A percentile compares a stretch with the other conserved stretches of the same genome.
Conservation (phyloP, 2,113 vertebrate species). For the Xenopus tropicalis region UCB_Xtro_10.0 CM004451.2:33972001-33972500, state of each 20-base stretch:
- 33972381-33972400: conserved; percentile 29
- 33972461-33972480: too few species aligned
- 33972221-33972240: conserved; percentile 47
- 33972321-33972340: neutral
- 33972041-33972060: conserved; percentile 92
- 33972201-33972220: conserved; percentile 13
- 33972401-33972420: too few species aligned
- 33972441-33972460: too few species aligned
- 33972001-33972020: conserved; percentile 92
- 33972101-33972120: neutral
- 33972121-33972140: neutral
- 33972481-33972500: too few species aligned
- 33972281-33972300: neutral
- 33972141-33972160: neutral
- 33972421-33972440: too few species aligned
- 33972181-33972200: conserved; percentile 36
- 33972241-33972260: conserved; percentile 46
- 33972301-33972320: neutral
- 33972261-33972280: conserved; percentile 35
- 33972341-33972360: neutral
- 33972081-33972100: conserved; percentile 85
- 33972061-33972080: conserved; percentile 94
- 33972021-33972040: conserved; percentile 96
- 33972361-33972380: rapidly evolving
- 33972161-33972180: conserved; percentile 6